Base-by-base conservation (phyloP, 2,113 vertebrate genomes). In the Daubentonia madagascariensis region DNA sequence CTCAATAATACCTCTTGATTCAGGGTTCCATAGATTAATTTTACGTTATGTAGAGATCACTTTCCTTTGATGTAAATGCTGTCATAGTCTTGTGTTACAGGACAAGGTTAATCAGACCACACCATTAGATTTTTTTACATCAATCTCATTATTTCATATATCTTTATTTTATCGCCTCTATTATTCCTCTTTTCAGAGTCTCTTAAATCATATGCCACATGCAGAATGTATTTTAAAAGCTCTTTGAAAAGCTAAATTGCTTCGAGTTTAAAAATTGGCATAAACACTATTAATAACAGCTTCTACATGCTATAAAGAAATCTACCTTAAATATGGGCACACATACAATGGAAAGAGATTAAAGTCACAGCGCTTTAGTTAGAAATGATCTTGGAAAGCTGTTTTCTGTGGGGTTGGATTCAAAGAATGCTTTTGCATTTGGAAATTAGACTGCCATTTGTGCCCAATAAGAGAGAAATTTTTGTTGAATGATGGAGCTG, bases 61-160 rank as follows among this genome's bases (percentile, higher is more conserved):
- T 97, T 90, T 93, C 73, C 83, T 96, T 97, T 97, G 84, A 89
- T 95, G 43, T 96, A 96, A 94, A 96, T 40, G 63, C 73, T 93
- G 89, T 97, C 86, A 76, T 75, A n/a, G 13, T 93, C 45, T 73
- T 96, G 68, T 92, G 37, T 96, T 97, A 92, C 52, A 52, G 84
- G 79, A 96, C 92, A 96, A 89, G 79, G 79, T 96, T 97, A 97
- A 92, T 96, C 3, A 0, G 83, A 96, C 94, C 63, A 89, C 35
- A 89, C 32, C 72, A 43, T 81, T 81, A 63, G 84, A 48, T 92
- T 72, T 28, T 50, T 97, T 81, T 35, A 91, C 97, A 61, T 65
- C 20, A 68, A 70, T 52, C 25, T 97, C 88, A 81, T 88, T 96
- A 72, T 57, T 65, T 96, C 70, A 93, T 94, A 54, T 94, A 73